Evolutionary conservation across 37 sponge, comb jelly and placozoan species (phyloP).

Genomic region (Geodia barretti): DNA sequence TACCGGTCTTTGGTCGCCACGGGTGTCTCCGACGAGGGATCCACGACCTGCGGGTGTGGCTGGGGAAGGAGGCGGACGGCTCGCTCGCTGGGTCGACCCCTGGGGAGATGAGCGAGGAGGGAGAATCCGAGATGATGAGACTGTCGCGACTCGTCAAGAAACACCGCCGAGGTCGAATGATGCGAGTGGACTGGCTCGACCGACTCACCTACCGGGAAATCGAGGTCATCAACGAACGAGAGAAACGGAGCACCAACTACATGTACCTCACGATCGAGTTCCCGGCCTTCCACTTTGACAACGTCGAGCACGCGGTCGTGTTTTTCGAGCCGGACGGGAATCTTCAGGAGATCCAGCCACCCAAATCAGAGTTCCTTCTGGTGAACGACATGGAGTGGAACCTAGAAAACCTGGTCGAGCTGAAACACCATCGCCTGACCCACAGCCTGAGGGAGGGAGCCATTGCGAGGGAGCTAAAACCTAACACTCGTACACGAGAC

Average conservation of each 20-base stretch:
- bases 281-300: slow-evolving; percentile 75
- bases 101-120: slow-evolving; percentile 51
- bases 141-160: slow-evolving; percentile 82
- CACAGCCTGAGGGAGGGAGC: slow-evolving; percentile 75
- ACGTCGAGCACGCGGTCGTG: slow-evolving; percentile 76
- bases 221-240: slow-evolving; percentile 90
- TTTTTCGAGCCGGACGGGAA: slow-evolving; percentile 73
- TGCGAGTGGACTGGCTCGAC: slow-evolving; percentile 96
- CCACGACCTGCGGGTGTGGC: slow-evolving; percentile 86
- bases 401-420: slow-evolving; percentile 91
- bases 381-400: slow-evolving; percentile 80
- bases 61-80: slow-evolving; percentile 72
- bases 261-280: slow-evolving; percentile 90
- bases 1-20: slow-evolving; percentile 80
- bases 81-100: slow-evolving; percentile 42
- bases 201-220: slow-evolving; percentile 92
- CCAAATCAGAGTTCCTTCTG: slow-evolving; percentile 49
- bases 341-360: slow-evolving; percentile 26
- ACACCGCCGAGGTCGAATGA: slow-evolving; percentile 87
- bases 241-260: slow-evolving; percentile 74
- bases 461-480: slow-evolving; percentile 76
- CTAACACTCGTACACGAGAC: slow-evolving; percentile 56
- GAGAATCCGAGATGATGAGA: slow-evolving; percentile 67
- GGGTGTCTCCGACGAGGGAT: slow-evolving; percentile 81
- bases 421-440: slow-evolving; percentile 91